phyloP scores from a whole-genome alignment of 2,888 invertebrate species.

The Ferrisia virgata region DNA sequence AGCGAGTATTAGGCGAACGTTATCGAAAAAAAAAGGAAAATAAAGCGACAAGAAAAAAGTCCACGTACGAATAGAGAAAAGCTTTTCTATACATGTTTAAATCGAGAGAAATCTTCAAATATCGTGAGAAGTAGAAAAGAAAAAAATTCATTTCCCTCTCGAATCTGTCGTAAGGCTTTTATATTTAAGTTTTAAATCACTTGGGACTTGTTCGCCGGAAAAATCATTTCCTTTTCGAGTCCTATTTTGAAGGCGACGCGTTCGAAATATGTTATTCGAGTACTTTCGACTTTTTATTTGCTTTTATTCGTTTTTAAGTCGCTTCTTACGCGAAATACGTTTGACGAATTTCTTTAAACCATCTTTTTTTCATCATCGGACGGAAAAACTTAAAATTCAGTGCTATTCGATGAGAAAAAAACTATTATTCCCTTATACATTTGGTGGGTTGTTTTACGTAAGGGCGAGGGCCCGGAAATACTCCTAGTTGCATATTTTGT shows the following conservation, averaged over 20 bases:
- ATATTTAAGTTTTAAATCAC: slow-evolving; percentile 45
- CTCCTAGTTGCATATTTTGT: too few species aligned
- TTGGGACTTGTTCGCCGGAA: slow-evolving; percentile 44
- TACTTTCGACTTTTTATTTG: slow-evolving; percentile 27
- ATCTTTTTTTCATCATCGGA: background rate
- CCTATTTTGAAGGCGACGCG: slow-evolving; percentile 15
- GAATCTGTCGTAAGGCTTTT: slow-evolving; percentile 44
- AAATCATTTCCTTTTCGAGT: slow-evolving; percentile 39
- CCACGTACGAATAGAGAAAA: background rate
- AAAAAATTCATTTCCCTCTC: slow-evolving; percentile 43
- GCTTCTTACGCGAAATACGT: slow-evolving; percentile 29
- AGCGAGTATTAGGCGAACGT: background rate
- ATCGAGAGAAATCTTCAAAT: slow-evolving; percentile 30
- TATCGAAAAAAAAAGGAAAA: background rate
- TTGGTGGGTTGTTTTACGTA: background rate
- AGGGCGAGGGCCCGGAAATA: too few species aligned
- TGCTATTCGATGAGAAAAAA: background rate
- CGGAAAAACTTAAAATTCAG: slow-evolving; percentile 26
- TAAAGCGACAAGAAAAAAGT: background rate
- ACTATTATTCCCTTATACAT: background rate
- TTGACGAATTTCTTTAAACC: slow-evolving; percentile 24
- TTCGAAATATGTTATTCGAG: slow-evolving; percentile 29
- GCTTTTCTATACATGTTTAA: background rate
- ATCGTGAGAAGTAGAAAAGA: slow-evolving; percentile 16
- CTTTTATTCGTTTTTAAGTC: slow-evolving; percentile 24